These are phyloP conservation scores for Smittia sp. DNA, from an alignment of 2,888 invertebrate genomes.

Conservation along the genomic window DNA sequence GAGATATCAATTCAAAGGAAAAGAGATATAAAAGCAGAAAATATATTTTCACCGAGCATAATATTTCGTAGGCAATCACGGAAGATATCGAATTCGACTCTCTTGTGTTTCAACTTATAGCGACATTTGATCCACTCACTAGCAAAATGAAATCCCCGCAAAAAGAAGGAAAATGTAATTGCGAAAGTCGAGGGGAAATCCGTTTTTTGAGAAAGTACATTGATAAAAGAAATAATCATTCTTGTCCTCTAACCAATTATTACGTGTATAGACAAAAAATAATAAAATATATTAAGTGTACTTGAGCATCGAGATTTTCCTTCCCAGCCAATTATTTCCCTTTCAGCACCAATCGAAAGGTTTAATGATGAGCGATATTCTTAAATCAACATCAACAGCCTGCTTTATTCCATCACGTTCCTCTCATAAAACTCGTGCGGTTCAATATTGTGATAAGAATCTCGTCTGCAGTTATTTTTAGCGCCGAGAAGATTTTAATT, in stretches of 20 bases:
- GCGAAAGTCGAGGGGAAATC: neutral
- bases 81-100: neutral
- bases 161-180: neutral
- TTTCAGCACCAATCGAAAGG: neutral
- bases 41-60: conserved; percentile 10
- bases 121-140: neutral
- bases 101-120: neutral
- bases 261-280: conserved; percentile 38
- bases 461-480: neutral
- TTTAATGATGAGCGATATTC: neutral
- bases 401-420: neutral
- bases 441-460: neutral
- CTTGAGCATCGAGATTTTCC: neutral
- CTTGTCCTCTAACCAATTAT: conserved; percentile 38
- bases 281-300: conserved; percentile 36
- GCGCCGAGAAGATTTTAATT: neutral
- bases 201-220: neutral
- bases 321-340: neutral
- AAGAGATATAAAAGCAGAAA: conserved; percentile 7
- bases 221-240: conserved; percentile 24
- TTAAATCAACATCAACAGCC: neutral
- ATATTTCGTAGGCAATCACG: conserved; percentile 7
- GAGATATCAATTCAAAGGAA: neutral
- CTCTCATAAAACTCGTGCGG: neutral
- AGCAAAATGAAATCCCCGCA: neutral